Evolutionary conservation across 2,888 invertebrate genomes (phyloP).

Genomic region (Neoascia interrupta): DNA sequence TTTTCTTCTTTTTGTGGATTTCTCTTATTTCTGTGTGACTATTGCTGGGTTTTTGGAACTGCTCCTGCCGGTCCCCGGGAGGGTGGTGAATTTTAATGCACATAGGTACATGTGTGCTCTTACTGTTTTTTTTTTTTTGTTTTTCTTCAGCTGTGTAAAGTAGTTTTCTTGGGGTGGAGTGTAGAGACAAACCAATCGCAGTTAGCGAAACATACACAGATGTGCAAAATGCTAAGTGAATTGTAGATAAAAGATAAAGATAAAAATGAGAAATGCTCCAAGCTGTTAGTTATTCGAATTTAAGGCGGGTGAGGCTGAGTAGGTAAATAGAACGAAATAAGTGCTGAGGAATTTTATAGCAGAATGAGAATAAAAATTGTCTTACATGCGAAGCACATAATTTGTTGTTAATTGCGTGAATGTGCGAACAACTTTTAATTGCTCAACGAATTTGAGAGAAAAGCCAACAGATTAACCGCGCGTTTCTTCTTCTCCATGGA

Average conservation of each 20-base stretch:
- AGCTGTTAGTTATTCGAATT: background rate
- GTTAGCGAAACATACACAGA: constrained; percentile 57
- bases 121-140: background rate
- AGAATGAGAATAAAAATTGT: constrained; percentile 8
- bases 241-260: constrained; percentile 41
- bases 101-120: background rate
- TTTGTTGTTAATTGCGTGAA: constrained; percentile 38
- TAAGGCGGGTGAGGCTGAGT: background rate
- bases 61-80: background rate
- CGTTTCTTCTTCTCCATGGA: background rate
- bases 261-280: constrained; percentile 24
- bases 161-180: constrained; percentile 61
- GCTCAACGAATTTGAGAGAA: constrained; percentile 36
- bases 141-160: background rate
- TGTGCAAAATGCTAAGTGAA: constrained; percentile 29
- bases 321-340: background rate
- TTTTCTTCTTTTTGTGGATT: constrained; percentile 26
- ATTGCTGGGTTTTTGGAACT: constrained; percentile 39
- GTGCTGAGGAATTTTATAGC: background rate
- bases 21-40: constrained; percentile 60
- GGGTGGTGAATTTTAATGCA: constrained; percentile 46
- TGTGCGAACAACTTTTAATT: constrained; percentile 45
- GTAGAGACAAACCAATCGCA: constrained; percentile 68
- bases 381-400: background rate
- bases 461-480: constrained; percentile 24